A percentile compares a stretch with the other conserved stretches of the same genome.
Conservation (phyloP, 2,888 invertebrate genomes). For the Cerceris ruficornis region DNA sequence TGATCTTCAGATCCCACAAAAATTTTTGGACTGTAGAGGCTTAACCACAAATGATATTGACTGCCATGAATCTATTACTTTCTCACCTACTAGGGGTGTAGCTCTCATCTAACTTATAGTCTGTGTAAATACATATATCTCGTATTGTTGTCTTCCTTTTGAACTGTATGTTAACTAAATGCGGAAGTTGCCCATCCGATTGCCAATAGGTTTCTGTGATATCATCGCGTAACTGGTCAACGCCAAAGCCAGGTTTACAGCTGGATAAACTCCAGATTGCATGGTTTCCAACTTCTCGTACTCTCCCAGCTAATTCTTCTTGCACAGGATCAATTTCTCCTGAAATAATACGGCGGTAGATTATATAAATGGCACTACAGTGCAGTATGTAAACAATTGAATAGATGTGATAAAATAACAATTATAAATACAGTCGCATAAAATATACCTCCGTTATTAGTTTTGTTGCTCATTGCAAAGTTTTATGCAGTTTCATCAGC, state of each 20-base stretch:
- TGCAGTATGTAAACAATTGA: background rate
- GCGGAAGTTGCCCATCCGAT: constrained; percentile 99
- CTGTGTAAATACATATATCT: constrained; percentile 98
- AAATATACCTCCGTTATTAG: background rate
- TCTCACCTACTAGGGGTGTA: constrained; percentile 94
- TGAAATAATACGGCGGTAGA: constrained; percentile 5
- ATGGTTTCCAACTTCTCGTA: constrained; percentile 93
- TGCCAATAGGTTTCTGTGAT: constrained; percentile 99
- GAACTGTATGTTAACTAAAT: constrained; percentile 98
- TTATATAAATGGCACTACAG: background rate
- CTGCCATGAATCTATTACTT: background rate
- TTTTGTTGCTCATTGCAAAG: background rate
- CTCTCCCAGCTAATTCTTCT: constrained; percentile 85
- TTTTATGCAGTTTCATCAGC: no score
- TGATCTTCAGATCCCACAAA: no score
- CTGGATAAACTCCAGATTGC: constrained; percentile 99
- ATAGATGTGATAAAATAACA: background rate
- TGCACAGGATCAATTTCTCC: constrained; percentile 84
- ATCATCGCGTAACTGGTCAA: constrained; percentile 97
- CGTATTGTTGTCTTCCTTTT: constrained; percentile 96
- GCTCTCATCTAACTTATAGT: constrained; percentile 99
- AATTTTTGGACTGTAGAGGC: no score
- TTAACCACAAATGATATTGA: background rate
- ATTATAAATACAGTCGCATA: background rate
- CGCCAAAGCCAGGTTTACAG: constrained; percentile 99